Evolutionary conservation across 2,797 vertebrate genomes (phyloP).

Genomic region (Smutsia gigantea): DNA sequence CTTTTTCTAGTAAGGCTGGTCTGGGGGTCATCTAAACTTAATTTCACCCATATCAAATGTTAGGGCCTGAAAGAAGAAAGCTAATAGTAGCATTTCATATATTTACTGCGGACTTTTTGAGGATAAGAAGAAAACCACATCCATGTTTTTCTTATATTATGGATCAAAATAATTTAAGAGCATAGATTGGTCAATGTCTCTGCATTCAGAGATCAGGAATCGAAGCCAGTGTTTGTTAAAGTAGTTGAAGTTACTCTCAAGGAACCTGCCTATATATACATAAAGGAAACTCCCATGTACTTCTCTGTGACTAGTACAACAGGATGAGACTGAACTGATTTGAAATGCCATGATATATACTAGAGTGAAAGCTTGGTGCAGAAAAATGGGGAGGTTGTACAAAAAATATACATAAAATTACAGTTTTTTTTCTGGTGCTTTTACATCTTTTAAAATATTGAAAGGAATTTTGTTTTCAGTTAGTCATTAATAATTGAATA

Average conservation of each 20-base stretch:
- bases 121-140: background rate
- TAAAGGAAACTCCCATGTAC: background rate
- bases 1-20: background rate
- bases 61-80: background rate
- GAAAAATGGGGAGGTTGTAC: background rate
- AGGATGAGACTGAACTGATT: background rate
- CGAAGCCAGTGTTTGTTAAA: conserved; percentile 18
- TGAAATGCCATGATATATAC: background rate
- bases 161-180: conserved; percentile 29
- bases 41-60: background rate
- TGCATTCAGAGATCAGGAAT: conserved; percentile 19
- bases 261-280: background rate
- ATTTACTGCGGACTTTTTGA: background rate
- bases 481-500: background rate
- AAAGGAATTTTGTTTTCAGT: background rate
- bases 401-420: background rate
- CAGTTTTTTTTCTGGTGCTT: background rate
- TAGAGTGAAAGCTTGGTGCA: background rate
- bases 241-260: background rate
- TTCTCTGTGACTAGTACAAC: background rate
- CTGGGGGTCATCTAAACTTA: background rate
- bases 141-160: background rate
- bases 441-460: background rate
- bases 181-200: background rate
- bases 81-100: background rate